These are phyloP conservation scores for Tenthredo distinguenda DNA, from an alignment of 2,888 invertebrate species.

Conservation along the genomic window DNA sequence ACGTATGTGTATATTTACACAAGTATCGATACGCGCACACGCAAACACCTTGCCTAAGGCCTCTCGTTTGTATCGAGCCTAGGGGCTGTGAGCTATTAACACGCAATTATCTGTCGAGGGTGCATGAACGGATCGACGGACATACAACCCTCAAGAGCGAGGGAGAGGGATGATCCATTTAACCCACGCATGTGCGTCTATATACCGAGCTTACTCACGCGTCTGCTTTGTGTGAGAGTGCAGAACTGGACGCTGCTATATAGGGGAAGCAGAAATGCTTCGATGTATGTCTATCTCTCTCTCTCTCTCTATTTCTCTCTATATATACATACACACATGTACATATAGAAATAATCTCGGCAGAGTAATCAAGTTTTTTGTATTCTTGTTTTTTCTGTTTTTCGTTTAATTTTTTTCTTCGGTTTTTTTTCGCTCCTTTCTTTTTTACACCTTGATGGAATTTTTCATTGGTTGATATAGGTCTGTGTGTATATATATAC, in stretches of 20 bases:
- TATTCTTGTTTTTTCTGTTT: not conserved
- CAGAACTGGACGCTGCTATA: not conserved
- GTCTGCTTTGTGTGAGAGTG: not conserved
- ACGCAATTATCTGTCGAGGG: slow-evolving; percentile 52
- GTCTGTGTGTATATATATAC: not conserved
- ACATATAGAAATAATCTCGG: not conserved
- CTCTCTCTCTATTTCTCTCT: too few relatives aligned
- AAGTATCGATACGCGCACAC: not conserved
- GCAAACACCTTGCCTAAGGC: slow-evolving; percentile 20
- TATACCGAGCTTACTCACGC: slow-evolving; percentile 22
- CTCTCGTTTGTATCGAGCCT: slow-evolving; percentile 46
- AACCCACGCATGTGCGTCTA: slow-evolving; percentile 22
- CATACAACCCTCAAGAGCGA: not conserved
- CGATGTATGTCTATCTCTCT: not conserved
- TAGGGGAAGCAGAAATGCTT: not conserved
- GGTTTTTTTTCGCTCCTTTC: not conserved
- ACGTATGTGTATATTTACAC: not conserved
- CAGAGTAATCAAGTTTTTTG: not conserved
- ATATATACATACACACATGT: not conserved
- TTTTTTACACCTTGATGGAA: not conserved
- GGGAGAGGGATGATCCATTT: slow-evolving; percentile 40
- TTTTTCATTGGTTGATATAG: slow-evolving; percentile 1
- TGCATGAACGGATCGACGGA: slow-evolving; percentile 45
- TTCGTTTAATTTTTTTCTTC: not conserved
- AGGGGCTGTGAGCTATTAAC: slow-evolving; percentile 49